These are phyloP conservation scores for Hydrophis major DNA, from an alignment of 2,797 vertebrate species.

Conservation along the genomic window DNA sequence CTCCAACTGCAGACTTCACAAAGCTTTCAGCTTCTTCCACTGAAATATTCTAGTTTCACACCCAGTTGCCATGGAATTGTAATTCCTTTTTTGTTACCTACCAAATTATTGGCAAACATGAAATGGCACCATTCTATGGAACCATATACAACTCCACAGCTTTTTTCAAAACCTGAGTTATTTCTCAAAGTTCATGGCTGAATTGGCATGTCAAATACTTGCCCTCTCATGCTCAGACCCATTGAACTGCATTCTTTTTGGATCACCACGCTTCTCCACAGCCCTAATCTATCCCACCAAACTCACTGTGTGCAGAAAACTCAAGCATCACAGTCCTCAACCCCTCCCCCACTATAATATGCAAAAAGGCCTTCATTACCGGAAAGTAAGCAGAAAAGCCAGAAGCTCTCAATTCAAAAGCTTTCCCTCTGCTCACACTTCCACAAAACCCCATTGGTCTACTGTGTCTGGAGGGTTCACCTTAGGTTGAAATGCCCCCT, in stretches of 20 bases:
- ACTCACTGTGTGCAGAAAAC: background rate
- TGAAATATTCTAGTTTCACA: background rate
- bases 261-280: background rate
- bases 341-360: background rate
- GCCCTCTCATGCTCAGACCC: background rate
- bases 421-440: background rate
- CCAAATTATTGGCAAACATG: background rate
- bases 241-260: background rate
- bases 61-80: background rate
- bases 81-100: background rate
- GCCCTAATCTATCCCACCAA: background rate
- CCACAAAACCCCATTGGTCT: background rate
- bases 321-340: background rate
- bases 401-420: background rate
- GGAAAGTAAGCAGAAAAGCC: background rate
- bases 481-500: slow-evolving; percentile 96
- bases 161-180: background rate
- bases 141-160: background rate
- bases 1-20: background rate
- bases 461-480: slow-evolving; percentile 61
- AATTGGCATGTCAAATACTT: background rate
- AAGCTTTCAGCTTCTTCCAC: background rate
- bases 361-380: background rate
- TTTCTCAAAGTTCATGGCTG: background rate
- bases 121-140: background rate